Conservation (phyloP, 1,140 invertebrate species). For the Pseudomyrmex dendroicus region DNA sequence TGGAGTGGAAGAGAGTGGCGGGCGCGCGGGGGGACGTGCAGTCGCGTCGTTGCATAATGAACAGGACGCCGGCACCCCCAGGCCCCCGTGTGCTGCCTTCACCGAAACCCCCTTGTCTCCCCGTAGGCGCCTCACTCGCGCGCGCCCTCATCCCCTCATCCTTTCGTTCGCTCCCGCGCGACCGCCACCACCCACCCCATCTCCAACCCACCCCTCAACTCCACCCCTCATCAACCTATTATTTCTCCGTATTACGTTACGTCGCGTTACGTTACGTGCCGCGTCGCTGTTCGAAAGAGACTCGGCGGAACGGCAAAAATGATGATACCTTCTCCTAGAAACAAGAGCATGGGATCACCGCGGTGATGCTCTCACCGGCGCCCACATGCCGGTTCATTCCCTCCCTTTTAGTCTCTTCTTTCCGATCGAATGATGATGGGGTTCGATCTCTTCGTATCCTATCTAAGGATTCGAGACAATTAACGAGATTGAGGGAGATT, state of each 20-base stretch:
- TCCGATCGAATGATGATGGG: neutral
- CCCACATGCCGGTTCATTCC: constrained; percentile 22
- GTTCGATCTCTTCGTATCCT: neutral
- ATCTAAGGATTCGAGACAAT: neutral
- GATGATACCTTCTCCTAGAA: constrained; percentile 64
- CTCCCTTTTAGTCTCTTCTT: constrained; percentile 27
- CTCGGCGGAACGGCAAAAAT: constrained; percentile 69
- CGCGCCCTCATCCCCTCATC: constrained; percentile 43
- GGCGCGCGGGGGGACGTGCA: constrained; percentile 63
- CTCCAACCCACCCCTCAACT: constrained; percentile 45
- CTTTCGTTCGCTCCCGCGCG: constrained; percentile 51
- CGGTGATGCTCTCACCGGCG: constrained; percentile 27
- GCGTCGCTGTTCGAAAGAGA: constrained; percentile 69
- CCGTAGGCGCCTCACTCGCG: constrained; percentile 60
- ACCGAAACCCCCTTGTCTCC: constrained; percentile 61
- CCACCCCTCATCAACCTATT: constrained; percentile 78
- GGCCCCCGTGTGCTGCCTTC: constrained; percentile 57
- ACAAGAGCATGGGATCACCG: constrained; percentile 59
- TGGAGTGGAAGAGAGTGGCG: constrained; percentile 57
- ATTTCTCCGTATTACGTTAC: constrained; percentile 82
- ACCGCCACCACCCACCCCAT: constrained; percentile 16
- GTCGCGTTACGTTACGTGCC: constrained; percentile 79
- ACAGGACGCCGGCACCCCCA: constrained; percentile 77
- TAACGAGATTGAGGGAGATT: neutral
- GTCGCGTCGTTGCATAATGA: constrained; percentile 82